A percentile compares a stretch with the other conserved stretches of the same genome.
phyloP scores from a whole-genome alignment of 1,140 invertebrate species.

The Hylaeus volcanicus region DNA sequence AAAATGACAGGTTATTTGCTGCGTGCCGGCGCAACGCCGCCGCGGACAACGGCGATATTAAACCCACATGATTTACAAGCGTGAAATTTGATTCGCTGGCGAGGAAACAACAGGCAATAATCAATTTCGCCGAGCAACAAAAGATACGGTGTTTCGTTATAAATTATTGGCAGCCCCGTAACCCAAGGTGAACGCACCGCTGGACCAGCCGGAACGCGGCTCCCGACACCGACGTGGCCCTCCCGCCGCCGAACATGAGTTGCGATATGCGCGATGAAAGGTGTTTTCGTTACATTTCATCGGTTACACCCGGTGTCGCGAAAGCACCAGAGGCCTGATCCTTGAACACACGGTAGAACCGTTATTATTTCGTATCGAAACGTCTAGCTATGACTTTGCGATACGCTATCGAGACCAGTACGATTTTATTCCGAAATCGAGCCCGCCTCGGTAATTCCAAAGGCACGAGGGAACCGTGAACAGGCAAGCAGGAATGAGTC shows the following conservation, averaged over 20 bases:
- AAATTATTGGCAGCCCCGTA: conserved; percentile 53
- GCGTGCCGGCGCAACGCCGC: conserved; percentile 42
- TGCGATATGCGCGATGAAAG: conserved; percentile 34
- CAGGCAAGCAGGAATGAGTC: conserved; percentile 34
- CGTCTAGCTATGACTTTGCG: too few species aligned
- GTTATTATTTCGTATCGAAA: too few species aligned
- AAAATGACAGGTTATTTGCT: conserved; percentile 46
- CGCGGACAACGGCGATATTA: conserved; percentile 57
- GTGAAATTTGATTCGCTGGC: conserved; percentile 66
- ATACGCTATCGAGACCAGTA: too few species aligned
- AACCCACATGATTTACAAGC: conserved; percentile 66
- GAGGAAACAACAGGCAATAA: conserved; percentile 63
- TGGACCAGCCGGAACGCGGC: background rate
- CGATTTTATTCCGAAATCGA: conserved; percentile 10
- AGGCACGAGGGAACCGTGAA: background rate
- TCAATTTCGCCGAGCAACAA: conserved; percentile 60
- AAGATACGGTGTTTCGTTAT: conserved; percentile 54
- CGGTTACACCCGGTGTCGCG: background rate
- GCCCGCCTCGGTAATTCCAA: background rate
- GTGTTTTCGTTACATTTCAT: background rate
- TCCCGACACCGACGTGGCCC: background rate
- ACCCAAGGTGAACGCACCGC: conserved; percentile 16
- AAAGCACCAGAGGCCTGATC: too few species aligned
- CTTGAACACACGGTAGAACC: too few species aligned
- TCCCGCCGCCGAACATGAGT: conserved; percentile 29